Conservation (phyloP, 2,113 vertebrate genomes). For the Mastomys coucha region DNA sequence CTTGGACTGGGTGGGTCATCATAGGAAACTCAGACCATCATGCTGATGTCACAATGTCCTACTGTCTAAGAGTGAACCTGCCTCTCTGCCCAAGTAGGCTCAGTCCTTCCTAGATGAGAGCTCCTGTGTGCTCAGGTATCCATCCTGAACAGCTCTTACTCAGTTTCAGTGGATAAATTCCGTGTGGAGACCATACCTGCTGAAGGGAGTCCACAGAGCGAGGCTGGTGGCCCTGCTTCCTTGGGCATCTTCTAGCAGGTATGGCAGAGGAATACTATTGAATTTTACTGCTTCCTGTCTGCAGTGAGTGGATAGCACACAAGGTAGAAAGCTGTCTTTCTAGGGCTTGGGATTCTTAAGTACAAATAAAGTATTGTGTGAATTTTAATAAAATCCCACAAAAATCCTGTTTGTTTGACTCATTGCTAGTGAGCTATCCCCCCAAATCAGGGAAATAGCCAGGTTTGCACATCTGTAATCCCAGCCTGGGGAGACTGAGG, state of each 20-base stretch:
- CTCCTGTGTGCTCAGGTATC: neutral
- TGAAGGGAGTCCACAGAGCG: neutral
- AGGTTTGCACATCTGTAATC: neutral
- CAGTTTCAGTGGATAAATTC: neutral
- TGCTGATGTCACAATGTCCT: slow-evolving; percentile 79
- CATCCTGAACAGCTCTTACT: neutral
- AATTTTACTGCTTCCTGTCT: neutral
- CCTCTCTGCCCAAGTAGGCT: neutral
- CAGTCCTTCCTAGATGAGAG: neutral
- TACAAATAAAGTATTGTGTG: slow-evolving; percentile 31
- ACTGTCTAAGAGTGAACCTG: slow-evolving; percentile 34
- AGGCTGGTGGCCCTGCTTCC: neutral
- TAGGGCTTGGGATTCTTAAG: slow-evolving; percentile 4
- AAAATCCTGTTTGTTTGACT: slow-evolving; percentile 14
- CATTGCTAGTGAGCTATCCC: neutral
- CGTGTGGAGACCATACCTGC: neutral
- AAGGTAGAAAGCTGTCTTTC: neutral
- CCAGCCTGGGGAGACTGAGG: neutral
- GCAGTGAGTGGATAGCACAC: neutral
- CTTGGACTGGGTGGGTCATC: slow-evolving; percentile 23
- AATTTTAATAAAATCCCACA: neutral
- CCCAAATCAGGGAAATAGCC: neutral
- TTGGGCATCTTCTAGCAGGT: neutral
- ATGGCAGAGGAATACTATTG: neutral
- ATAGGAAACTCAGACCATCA: slow-evolving; percentile 44